Conservation (phyloP, 2,888 invertebrate genomes). For the Chironomus riparius region DNA sequence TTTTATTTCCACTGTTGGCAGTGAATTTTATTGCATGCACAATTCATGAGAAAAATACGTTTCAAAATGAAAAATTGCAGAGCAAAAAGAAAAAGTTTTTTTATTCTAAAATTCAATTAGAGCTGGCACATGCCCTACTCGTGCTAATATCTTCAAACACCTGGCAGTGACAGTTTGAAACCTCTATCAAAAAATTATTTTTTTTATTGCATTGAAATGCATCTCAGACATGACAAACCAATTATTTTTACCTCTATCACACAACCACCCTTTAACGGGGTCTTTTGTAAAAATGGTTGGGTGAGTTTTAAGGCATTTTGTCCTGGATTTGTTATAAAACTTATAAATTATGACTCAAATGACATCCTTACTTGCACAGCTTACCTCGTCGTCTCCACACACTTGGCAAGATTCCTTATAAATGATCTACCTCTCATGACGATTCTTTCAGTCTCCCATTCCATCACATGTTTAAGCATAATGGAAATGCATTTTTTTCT, state of each 20-base stretch:
- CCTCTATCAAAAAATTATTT: background rate
- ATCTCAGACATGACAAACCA: background rate
- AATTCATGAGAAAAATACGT: background rate
- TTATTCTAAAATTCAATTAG: constrained; percentile 1
- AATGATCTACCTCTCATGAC: too few species aligned
- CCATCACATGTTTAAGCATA: too few species aligned
- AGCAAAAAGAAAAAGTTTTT: background rate
- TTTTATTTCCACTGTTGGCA: background rate
- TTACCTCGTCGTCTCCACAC: too few species aligned
- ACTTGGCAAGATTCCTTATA: too few species aligned
- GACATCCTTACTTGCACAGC: too few species aligned
- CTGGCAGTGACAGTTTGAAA: background rate
- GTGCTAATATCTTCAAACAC: background rate
- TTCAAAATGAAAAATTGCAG: background rate
- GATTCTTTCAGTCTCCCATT: too few species aligned
- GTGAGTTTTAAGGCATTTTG: too few species aligned
- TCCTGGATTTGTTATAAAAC: too few species aligned
- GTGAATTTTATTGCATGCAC: background rate
- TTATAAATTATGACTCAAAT: too few species aligned
- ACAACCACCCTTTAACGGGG: background rate
- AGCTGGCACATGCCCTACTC: background rate
- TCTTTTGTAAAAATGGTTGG: too few species aligned
- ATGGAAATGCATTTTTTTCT: too few species aligned
- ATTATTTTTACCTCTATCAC: background rate
- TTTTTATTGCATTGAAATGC: background rate